These are phyloP conservation scores for Lepidurus arcticus DNA, from an alignment of 1,140 invertebrate species.

Conservation along the genomic window DNA sequence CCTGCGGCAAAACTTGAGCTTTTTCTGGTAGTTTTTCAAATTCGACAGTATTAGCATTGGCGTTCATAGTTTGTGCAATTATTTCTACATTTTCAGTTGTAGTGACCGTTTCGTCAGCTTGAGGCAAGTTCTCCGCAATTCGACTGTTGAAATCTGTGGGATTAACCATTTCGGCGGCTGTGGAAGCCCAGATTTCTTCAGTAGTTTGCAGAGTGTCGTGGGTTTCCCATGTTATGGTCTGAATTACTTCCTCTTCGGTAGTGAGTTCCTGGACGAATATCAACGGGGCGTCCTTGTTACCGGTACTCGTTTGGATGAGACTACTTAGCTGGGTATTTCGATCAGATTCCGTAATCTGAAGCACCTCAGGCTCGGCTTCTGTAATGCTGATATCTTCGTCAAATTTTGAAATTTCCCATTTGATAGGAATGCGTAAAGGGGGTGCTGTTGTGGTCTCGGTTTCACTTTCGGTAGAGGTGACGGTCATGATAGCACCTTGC, in stretches of 20 bases:
- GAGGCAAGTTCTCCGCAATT: neutral
- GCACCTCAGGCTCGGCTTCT: neutral
- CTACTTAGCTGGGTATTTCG: neutral
- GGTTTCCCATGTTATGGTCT: neutral
- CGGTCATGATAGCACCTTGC: neutral
- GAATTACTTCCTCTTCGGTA: neutral
- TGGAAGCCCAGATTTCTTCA: neutral
- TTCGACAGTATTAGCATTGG: no score
- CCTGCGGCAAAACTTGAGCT: no score
- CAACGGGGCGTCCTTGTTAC: neutral
- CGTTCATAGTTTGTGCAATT: neutral
- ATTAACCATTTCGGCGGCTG: neutral
- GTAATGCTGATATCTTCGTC: neutral
- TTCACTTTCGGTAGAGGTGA: neutral
- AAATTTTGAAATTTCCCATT: constrained; percentile 1
- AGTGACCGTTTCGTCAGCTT: neutral
- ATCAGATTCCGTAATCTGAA: neutral
- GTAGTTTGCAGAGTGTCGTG: neutral
- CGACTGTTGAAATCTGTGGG: neutral
- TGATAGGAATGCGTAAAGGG: neutral
- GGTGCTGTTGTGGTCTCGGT: neutral
- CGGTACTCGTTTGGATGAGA: neutral
- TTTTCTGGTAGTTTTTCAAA: no score
- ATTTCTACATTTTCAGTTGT: neutral
- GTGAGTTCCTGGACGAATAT: neutral